Evolutionary conservation across 2,113 vertebrate species (phyloP), one percentile per base, ranked within the genome.

Genomic region (Elanoides forficatus): DNA sequence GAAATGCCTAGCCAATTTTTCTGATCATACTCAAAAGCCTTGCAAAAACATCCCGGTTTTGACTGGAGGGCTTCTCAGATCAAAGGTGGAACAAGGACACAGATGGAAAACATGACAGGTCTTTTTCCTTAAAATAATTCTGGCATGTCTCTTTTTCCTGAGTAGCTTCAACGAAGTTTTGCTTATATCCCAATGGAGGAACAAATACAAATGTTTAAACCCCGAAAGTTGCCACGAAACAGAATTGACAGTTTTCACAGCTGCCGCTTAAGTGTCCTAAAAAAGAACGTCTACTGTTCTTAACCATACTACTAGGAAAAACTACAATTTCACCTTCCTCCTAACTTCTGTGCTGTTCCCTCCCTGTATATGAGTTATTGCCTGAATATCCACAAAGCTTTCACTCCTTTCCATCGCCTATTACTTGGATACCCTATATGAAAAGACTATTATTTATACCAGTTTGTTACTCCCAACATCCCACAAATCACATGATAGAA

Each of bases 1-100:
- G 50, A 70, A 82, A 13, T 5, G 23, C 34, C 56, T 36, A 13
- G 81, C 26, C 47, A 43, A 72, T 91, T 93, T 82, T 91, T 74
- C 47, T 62, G 27, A 80, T 67, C 60, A 59, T 47, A 26, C 34
- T 67, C 86, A 59, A 19, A 80, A 60, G n/a, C 73, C 85, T 78
- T n/a, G 13, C 8, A 32, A 30, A 63, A 62, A 27, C 27, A 73
- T 36, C 43, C 40, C 34, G 4, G 45, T 66, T 86, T 30, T 60
- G 63, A 90, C 18, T 3, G 38, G 42, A 90, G 16, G 45, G 20
- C 38, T 78, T 90, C 89, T 78, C 79, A 58, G 82, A 86, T 30
- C 85, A 52, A 82, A 52, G 53, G 70, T 86, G 43, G 65, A 59
- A 91, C 60, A 85, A 85, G 80, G 88, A 86, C 82, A 72, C n/a